Evolutionary conservation across 1,140 invertebrate species (phyloP), one percentile per base, ranked within the genome.

Genomic region (Polypedilum vanderplanki): DNA sequence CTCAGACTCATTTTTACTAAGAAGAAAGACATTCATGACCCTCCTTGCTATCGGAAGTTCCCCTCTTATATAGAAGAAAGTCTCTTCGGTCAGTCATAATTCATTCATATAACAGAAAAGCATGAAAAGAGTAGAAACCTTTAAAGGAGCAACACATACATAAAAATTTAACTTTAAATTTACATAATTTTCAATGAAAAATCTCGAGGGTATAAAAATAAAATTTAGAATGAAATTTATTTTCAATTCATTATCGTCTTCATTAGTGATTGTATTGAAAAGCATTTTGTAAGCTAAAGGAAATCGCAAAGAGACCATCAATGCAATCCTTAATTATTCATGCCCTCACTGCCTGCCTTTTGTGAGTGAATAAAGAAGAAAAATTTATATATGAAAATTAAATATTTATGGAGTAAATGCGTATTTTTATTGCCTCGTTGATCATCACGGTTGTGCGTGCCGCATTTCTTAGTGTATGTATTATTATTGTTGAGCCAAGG

Each of bases 81-180:
- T 20, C 18, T 70, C 65, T 22, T 18, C 10, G 65, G 65, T 20
- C 18, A 70, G 65, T 18, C 9, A 70, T 70, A 70, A 20, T 70
- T 70, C 65, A 70, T 70, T 70, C 65, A 18, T 70, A 18, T 22
- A 70, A 70, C 20, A 22, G 65, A 17, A 70, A 70, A 70, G 20
- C 3, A 70, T 8, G 5, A 17, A 9, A 20, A 20, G 65, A 17
- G 65, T 15, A n/a, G 46, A 57, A 70, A 57, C 46, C n/a, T 57
- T 57, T 12, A 57, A 57, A 57, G 41, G 1, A 15, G 46, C 46
- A 57, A 57, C n/a, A 57, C n/a, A n/a, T 12, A n/a, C n/a, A n/a
- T n/a, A n/a, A 12, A 4, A 57, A 3, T 15, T 15, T 46, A 46
- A 12, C n/a, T 57, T 57, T n/a, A 57, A 57, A 12, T 57, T 57